Base-by-base conservation (phyloP, 2,113 vertebrate genomes). In the Ctenomys sociabilis region DNA sequence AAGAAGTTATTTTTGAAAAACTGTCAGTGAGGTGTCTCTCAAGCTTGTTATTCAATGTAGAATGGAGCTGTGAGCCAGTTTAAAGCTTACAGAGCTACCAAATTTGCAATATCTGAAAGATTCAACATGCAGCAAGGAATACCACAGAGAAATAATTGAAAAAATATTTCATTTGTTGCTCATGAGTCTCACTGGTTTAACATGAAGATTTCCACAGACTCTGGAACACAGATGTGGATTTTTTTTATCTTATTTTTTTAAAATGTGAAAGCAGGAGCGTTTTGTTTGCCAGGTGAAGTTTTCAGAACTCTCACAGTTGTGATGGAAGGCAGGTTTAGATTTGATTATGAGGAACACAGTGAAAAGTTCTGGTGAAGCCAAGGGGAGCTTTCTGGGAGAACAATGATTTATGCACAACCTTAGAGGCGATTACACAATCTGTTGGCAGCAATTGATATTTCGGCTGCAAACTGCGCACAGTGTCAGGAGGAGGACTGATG, bases 271-370 rank as follows among this genome's bases (percentile, higher is more conserved):
- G 32, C 24, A 40, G 35, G 59, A 52, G 4, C 13, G n/a, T 30
- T 97, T 94, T 32, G 35, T 90, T 82, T 97, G 88, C 61, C 84
- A 94, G 73, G 88, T 94, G 80, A 80, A 43, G 95, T 75, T 95
- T 97, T 97, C 90, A 95, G 96, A 92, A 9, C 43, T 61, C 88
- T 75, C 70, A 24, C 28, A 73, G 22, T 40, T 90, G 28, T 78
- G 90, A 91, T 85, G 68, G 64, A 91, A 96, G 95, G 78, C 75
- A 96, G 83, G 32, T 96, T 82, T 94, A 75, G 37, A 13, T 95
- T 70, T 82, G 90, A 45, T 78, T 45, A 77, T 43, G 26, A 84
- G 35, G n/a, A 95, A 40, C 68, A 28, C 17, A 9, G 63, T 93
- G 95, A 92, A 90, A 95, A 86, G 52, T 45, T 81, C 49, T 24